phyloP scores from a whole-genome alignment of 2,888 invertebrate species.

The Galeruca laticollis region DNA sequence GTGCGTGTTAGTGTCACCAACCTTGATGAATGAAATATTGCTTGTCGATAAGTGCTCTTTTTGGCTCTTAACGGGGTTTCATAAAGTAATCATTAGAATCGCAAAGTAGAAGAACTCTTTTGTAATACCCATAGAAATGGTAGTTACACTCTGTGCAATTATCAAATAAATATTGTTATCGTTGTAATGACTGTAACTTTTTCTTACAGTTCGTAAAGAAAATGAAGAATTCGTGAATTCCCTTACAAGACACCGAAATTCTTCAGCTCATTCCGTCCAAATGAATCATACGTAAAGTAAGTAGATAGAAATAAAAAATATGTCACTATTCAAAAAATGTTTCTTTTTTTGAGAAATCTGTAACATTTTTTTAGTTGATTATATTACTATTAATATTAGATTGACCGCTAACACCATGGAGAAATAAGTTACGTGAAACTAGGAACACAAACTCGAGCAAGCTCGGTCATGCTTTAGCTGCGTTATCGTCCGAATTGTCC shows the following conservation, averaged over 20 bases:
- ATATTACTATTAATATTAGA: neutral
- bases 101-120: too few species aligned
- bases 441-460: neutral
- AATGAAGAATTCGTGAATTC: conserved; percentile 89
- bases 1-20: too few species aligned
- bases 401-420: neutral
- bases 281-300: conserved; percentile 41
- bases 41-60: too few species aligned
- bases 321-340: neutral
- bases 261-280: conserved; percentile 54
- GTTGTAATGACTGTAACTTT: conserved; percentile 38
- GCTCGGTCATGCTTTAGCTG: too few species aligned
- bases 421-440: neutral
- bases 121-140: too few species aligned
- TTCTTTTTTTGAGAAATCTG: neutral
- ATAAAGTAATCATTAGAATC: too few species aligned
- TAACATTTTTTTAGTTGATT: neutral
- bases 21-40: too few species aligned
- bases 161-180: neutral
- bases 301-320: neutral
- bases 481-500: too few species aligned
- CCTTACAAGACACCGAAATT: conserved; percentile 48
- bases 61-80: too few species aligned
- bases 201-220: conserved; percentile 85
- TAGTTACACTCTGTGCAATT: too few species aligned